Evolutionary conservation across 2,888 invertebrate genomes (phyloP).

Genomic region (Catocala sponsa): DNA sequence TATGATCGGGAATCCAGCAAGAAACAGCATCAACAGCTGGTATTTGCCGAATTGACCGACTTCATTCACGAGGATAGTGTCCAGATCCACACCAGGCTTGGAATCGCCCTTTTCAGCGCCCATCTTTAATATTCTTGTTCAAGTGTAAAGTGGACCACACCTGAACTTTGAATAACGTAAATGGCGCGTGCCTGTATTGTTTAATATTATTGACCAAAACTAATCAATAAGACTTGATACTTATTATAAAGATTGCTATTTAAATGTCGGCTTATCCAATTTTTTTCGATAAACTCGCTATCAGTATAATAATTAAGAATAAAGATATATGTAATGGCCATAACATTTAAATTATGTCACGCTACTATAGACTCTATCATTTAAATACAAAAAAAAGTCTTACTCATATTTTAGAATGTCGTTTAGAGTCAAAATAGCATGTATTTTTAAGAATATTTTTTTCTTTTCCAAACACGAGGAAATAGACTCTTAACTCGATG

Average conservation of each 20-base stretch:
- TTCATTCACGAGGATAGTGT: slow-evolving; percentile 73
- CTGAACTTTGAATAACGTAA: background rate
- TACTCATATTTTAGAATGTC: no score
- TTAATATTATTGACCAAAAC: background rate
- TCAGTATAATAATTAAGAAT: slow-evolving; percentile 19
- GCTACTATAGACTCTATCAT: no score
- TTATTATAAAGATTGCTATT: slow-evolving; percentile 12
- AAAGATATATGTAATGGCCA: background rate
- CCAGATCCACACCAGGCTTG: slow-evolving; percentile 66
- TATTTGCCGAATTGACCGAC: slow-evolving; percentile 80
- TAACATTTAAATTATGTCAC: background rate
- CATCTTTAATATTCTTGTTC: slow-evolving; percentile 29
- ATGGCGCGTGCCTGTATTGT: no score
- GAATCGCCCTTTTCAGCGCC: slow-evolving; percentile 57
- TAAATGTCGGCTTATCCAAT: slow-evolving; percentile 18
- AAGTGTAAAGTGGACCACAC: background rate
- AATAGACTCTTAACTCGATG: no score
- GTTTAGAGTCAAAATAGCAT: no score
- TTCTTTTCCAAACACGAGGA: no score
- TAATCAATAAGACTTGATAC: slow-evolving; percentile 11
- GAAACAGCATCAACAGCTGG: slow-evolving; percentile 71
- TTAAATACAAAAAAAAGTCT: no score
- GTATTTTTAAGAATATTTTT: no score
- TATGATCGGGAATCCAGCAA: slow-evolving; percentile 77
- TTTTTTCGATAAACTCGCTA: slow-evolving; percentile 27